These are phyloP conservation scores for Manacus vitellinus DNA, from an alignment of 2,113 vertebrate species.

Conservation along the genomic window DNA sequence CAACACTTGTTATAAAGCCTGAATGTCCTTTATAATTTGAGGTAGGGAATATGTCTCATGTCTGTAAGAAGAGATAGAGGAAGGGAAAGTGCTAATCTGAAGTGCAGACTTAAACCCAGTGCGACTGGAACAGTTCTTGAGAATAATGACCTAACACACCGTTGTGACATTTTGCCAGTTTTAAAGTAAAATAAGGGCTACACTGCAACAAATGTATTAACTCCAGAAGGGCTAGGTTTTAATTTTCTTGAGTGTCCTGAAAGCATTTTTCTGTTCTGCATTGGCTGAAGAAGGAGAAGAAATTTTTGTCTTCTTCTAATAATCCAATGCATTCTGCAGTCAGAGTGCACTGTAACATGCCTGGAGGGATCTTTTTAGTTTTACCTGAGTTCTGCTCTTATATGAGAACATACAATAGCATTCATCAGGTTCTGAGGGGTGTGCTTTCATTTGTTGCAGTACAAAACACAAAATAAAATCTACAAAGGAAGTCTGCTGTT, in stretches of 20 bases:
- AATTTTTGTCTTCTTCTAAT: not conserved
- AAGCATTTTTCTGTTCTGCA: not conserved
- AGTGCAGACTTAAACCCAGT: not conserved
- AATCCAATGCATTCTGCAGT: not conserved
- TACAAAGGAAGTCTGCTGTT: not conserved
- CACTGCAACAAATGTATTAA: not conserved
- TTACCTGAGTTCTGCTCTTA: not conserved
- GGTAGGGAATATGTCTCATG: not conserved
- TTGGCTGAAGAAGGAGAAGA: not conserved
- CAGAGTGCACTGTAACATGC: not conserved
- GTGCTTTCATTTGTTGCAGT: not conserved
- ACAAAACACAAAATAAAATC: not conserved
- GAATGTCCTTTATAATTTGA: not conserved
- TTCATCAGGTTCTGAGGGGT: not conserved
- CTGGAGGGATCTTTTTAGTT: not conserved
- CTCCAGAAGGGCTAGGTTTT: not conserved
- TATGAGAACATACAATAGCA: fast-evolving
- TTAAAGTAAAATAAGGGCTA: not conserved
- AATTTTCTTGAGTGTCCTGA: not conserved
- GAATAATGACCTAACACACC: not conserved
- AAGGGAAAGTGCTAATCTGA: not conserved
- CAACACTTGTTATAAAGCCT: not conserved
- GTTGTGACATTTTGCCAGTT: not conserved
- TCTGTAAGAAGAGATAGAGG: not conserved
- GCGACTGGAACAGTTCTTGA: not conserved